Base-by-base conservation (phyloP, 23 tunicate genomes). In the Trididemnum nubilum region DNA sequence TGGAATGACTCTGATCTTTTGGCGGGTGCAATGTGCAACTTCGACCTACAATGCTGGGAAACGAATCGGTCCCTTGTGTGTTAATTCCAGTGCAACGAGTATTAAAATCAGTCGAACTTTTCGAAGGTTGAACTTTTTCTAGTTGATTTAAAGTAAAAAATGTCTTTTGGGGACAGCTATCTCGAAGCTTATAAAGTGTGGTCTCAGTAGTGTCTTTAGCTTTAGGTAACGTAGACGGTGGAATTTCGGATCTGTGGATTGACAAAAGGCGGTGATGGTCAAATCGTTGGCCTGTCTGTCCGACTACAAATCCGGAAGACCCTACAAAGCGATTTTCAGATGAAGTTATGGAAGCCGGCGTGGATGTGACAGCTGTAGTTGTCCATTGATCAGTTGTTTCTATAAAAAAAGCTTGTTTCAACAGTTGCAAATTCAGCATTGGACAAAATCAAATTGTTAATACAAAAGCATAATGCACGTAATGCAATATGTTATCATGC, bases 11-110 rank as follows among this genome's bases (percentile, higher is more conserved):
- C 0, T 37, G 49, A 52, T 88, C 85, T 19, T 51, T 76, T 25
- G 83, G 82, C 9, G 86, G 84, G 67, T 82, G 93, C 40, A 88
- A 34, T 0, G 81, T 88, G 60, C 87, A 88, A 34, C 87, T 88
- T 40, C 37, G 35, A 25, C 85, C 85, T 21, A 80, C 77, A 19
- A 87, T 73, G 65, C 82, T 73, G 36, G 91, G 91, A 64, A 87
- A 87, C 0, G 34, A 33, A 0, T 79, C 90, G 30, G 71, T 35
- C 34, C 5, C 67, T 9, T 52, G 33, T 19, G 79, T 5, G 59
- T 73, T 19, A 9, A 36, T 3, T 4, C 39, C 37, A 70, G 75
- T 70, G 60, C 60, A 39, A 39, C 32, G 60, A 39, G 33, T 2
- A 39, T 9, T 73, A 73, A 73, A 23, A 29, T 77, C 51, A 15